Evolutionary conservation across 2,797 vertebrate species (phyloP), one percentile per base, ranked within the genome.

Genomic region (Periparus ater): DNA sequence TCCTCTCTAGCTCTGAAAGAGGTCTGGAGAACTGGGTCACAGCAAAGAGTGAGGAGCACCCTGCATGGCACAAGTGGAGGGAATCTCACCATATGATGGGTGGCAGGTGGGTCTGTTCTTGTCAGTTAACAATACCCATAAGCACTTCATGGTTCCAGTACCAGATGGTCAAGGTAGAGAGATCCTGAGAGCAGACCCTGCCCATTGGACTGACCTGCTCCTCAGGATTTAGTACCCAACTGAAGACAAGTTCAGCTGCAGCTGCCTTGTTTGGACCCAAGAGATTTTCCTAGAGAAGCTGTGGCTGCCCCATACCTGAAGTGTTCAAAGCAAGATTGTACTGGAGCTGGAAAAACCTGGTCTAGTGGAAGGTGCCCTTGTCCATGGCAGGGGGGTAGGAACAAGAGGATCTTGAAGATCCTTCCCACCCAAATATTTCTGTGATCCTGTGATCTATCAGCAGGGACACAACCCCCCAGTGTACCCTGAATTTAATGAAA

Each of bases 381-480:
- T 23, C 51, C 29, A 11, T 65, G n/a, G 17, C 25, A 63, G 45
- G 11, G 17, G 10, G 1, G 1, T 19, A 42, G 40, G 30, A 75
- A 50, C 9, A 32, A 75, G 22, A 72, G 27, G 45, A 78, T 60
- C 40, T 53, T 72, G 13, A 66, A 61, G 23, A 78, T 67, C 40
- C 22, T 73, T 66, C 53, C 42, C 36, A 32, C 8, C 7, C 20
- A 70, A 50, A 42, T 53, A 58, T n/a, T 61, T 29, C 19, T 60
- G 23, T 53, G 47, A 34, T 70, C 29, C 27, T 70, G 50, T 58
- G 34, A 36, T 78, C 44, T 60, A 18, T 68, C 53, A 92, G 42
- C 40, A 73, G 58, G 47, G 44, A 51, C 53, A 74, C 0, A 3
- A 78, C 8, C 7, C 62, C n/a, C 0, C 11, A 32, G 2, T 36